Conservation (phyloP, 2,113 vertebrate genomes). For the Ammodytes dubius region DNA sequence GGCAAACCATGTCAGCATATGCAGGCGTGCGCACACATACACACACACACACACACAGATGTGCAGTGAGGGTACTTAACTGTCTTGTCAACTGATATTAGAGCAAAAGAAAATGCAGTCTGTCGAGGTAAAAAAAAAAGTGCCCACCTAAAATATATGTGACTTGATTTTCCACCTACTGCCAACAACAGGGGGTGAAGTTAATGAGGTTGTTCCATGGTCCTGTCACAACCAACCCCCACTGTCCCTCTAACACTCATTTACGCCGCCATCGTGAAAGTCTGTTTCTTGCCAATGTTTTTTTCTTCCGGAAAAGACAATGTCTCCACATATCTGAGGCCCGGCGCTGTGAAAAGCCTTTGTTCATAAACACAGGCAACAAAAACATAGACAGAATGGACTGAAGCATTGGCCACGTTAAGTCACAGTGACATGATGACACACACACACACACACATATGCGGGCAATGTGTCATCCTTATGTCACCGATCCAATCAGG, state of each 20-base stretch:
- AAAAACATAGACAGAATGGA: constrained; percentile 44
- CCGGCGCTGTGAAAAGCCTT: constrained; percentile 43
- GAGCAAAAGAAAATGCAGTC: constrained; percentile 62
- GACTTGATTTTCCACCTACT: constrained; percentile 73
- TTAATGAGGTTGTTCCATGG: constrained; percentile 79
- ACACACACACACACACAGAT: constrained; percentile 46
- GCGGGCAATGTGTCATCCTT: constrained; percentile 25
- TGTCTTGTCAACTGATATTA: constrained; percentile 77
- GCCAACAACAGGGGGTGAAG: constrained; percentile 64
- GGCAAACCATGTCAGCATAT: constrained; percentile 37
- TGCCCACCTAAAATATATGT: constrained; percentile 50
- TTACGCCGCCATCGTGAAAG: constrained; percentile 39
- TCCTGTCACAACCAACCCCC: constrained; percentile 54
- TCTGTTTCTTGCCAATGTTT: constrained; percentile 41
- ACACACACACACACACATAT: constrained; percentile 36
- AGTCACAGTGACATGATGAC: constrained; percentile 50
- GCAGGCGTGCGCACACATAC: constrained; percentile 24
- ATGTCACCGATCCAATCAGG: constrained; percentile 24
- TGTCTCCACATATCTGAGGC: constrained; percentile 21
- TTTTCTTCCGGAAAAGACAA: constrained; percentile 39
- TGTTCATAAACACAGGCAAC: constrained; percentile 53
- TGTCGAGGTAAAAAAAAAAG: constrained; percentile 48
- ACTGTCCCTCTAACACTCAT: constrained; percentile 59
- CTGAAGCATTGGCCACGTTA: constrained; percentile 23
- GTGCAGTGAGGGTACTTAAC: constrained; percentile 69